phyloP scores from a whole-genome alignment of 2,888 invertebrate species.

The Drosophila kuntzei region DNA sequence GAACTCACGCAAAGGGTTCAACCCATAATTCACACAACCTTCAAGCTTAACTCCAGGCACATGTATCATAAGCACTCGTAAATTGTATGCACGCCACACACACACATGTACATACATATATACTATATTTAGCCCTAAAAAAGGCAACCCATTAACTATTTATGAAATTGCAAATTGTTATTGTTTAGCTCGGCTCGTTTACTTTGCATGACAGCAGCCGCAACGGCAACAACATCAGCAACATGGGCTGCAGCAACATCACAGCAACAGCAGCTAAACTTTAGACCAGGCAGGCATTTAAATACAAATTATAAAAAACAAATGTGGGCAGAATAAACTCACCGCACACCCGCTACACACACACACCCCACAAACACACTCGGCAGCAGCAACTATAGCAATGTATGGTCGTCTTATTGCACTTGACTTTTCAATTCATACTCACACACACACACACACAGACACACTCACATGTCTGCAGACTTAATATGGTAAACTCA shows the following conservation, averaged over 20 bases:
- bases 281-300: conserved; percentile 69
- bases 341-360: conserved; percentile 13
- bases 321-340: conserved; percentile 40
- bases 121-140: conserved; percentile 8
- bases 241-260: conserved; percentile 31
- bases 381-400: conserved; percentile 28
- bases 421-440: conserved; percentile 56
- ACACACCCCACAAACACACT: conserved; percentile 5
- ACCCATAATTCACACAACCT: conserved; percentile 43
- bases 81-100: conserved; percentile 36
- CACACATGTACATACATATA: not conserved
- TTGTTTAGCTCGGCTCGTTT: conserved; percentile 77
- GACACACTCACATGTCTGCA: conserved; percentile 18
- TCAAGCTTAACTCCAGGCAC: conserved; percentile 30
- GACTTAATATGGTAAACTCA: conserved; percentile 27
- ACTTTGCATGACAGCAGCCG: conserved; percentile 72
- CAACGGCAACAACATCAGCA: conserved; percentile 41
- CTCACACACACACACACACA: conserved; percentile 21
- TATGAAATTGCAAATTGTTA: conserved; percentile 80
- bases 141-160: conserved; percentile 70
- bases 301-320: conserved; percentile 74
- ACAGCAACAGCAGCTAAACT: conserved; percentile 52
- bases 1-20: conserved; percentile 42
- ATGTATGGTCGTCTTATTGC: conserved; percentile 54
- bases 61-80: conserved; percentile 44